phyloP scores from a whole-genome alignment of 2,888 invertebrate species.

The Thereva unica region DNA sequence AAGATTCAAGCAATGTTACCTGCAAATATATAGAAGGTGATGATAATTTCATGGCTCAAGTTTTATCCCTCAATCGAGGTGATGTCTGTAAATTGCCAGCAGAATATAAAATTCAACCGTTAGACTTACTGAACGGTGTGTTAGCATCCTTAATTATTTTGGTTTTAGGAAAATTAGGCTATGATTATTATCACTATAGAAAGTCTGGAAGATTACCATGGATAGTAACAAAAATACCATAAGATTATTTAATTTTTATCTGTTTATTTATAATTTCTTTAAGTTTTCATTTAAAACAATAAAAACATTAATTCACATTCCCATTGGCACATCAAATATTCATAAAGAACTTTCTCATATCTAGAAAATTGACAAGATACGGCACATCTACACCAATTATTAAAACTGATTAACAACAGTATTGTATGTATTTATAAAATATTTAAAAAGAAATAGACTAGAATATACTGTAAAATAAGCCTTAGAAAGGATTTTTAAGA shows the following conservation, averaged over 20 bases:
- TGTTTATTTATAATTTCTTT: slow-evolving; percentile 1
- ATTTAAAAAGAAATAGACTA: too few relatives aligned
- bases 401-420: too few relatives aligned
- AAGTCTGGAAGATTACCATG: slow-evolving; percentile 80
- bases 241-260: slow-evolving; percentile 42
- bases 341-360: too few relatives aligned
- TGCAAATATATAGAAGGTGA: slow-evolving; percentile 69
- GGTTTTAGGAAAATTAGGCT: slow-evolving; percentile 74
- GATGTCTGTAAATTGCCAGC: slow-evolving; percentile 68
- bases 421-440: too few relatives aligned
- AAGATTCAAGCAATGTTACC: slow-evolving; percentile 70
- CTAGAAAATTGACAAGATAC: too few relatives aligned
- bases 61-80: slow-evolving; percentile 69
- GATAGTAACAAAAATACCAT: slow-evolving; percentile 80
- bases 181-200: slow-evolving; percentile 82
- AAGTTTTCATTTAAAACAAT: slow-evolving; percentile 2
- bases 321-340: slow-evolving; percentile 10
- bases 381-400: too few relatives aligned
- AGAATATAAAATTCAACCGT: slow-evolving; percentile 65
- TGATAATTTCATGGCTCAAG: slow-evolving; percentile 61
- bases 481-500: too few relatives aligned
- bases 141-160: slow-evolving; percentile 70
- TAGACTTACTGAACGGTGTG: slow-evolving; percentile 75
- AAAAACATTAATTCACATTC: slow-evolving; percentile 11
- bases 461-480: too few relatives aligned